Evolutionary conservation across 2,888 invertebrate genomes (phyloP).

Genomic region (Oscheius myriophilus): DNA sequence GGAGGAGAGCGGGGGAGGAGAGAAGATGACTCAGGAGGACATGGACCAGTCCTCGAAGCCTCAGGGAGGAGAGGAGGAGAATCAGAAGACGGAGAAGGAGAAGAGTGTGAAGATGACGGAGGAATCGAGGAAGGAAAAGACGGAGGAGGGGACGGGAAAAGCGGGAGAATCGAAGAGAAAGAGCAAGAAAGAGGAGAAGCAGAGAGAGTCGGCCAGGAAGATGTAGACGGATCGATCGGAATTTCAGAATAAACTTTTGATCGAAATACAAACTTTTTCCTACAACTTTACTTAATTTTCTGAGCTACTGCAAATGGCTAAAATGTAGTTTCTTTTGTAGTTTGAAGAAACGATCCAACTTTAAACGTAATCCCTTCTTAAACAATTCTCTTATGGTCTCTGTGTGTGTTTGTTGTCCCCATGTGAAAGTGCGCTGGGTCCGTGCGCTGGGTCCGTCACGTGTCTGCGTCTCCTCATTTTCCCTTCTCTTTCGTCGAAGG

Average conservation of each 20-base stretch:
- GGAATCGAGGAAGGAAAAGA: not conserved
- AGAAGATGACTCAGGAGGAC: too few relatives aligned
- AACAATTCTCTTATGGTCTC: too few relatives aligned
- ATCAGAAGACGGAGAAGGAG: not conserved
- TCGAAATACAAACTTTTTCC: not conserved
- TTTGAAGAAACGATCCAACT: too few relatives aligned
- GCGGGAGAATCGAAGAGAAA: not conserved
- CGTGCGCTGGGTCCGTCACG: too few relatives aligned
- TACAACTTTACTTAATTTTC: not conserved
- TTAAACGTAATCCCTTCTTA: too few relatives aligned
- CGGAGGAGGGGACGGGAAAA: not conserved
- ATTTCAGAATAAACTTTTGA: not conserved
- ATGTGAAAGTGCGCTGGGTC: too few relatives aligned
- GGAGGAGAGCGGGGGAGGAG: not conserved
- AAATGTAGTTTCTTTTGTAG: too few relatives aligned
- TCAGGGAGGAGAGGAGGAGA: not conserved
- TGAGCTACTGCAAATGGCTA: too few relatives aligned
- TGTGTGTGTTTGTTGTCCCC: too few relatives aligned
- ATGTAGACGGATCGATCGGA: not conserved
- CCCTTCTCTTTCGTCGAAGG: too few relatives aligned
- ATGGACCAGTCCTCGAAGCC: too few relatives aligned
- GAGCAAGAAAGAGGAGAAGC: not conserved
- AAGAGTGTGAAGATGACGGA: not conserved
- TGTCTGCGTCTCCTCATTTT: too few relatives aligned
- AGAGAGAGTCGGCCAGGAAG: not conserved